These are phyloP conservation scores for Semaprochilodus insignis DNA, from an alignment of 2,797 vertebrate genomes.

Conservation along the genomic window DNA sequence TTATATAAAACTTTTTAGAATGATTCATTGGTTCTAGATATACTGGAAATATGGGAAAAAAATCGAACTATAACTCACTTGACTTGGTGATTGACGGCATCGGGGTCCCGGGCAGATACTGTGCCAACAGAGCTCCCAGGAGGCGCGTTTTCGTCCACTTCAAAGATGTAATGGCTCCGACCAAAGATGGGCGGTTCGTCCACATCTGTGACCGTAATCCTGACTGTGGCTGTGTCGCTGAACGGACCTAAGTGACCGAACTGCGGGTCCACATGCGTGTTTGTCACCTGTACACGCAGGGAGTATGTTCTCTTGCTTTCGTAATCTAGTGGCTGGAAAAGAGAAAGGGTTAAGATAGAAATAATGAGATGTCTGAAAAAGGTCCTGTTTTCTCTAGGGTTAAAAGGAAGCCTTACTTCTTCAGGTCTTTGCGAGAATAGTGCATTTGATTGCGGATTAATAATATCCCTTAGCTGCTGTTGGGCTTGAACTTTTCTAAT, in stretches of 20 bases:
- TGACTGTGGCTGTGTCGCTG: constrained; percentile 90
- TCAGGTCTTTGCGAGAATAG: constrained; percentile 33
- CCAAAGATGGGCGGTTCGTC: constrained; percentile 93
- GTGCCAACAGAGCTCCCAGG: constrained; percentile 91
- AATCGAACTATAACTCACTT: constrained; percentile 80
- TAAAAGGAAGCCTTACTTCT: constrained; percentile 43
- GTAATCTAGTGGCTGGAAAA: constrained; percentile 89
- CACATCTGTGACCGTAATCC: constrained; percentile 89
- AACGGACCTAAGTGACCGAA: constrained; percentile 91
- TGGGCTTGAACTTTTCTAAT: constrained; percentile 42
- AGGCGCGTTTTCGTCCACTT: constrained; percentile 92
- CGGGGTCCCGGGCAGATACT: constrained; percentile 91
- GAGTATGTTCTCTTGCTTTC: constrained; percentile 90
- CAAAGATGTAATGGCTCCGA: constrained; percentile 88
- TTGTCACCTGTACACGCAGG: constrained; percentile 91
- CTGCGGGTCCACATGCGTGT: constrained; percentile 88
- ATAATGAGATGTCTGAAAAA: constrained; percentile 22
- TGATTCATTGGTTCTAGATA: too few species aligned
- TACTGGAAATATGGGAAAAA: not conserved
- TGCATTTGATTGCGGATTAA: constrained; percentile 37
- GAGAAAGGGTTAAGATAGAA: constrained; percentile 54
- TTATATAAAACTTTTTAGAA: too few species aligned
- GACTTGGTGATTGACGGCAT: constrained; percentile 85
- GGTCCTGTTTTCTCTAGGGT: constrained; percentile 14
- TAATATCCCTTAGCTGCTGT: constrained; percentile 19